Evolutionary conservation across 2,113 vertebrate species (phyloP), one percentile per base, ranked within the genome.

Genomic region (Cryptotis parvus): DNA sequence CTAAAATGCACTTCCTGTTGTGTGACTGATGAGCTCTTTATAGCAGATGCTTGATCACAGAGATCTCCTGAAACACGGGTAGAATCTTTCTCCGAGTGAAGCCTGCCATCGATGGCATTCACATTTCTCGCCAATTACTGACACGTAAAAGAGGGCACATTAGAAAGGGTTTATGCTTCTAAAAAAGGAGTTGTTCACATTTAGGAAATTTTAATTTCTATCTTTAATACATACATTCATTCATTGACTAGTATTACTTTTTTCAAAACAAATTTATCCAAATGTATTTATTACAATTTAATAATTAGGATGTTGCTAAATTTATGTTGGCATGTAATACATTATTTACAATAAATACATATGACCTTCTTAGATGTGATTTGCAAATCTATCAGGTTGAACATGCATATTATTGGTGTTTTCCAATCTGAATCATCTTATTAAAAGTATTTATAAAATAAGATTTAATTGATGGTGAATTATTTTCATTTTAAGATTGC

Each of bases 1-100:
- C 88, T 93, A 65, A 95, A 95, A 95, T 58, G 61, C 22, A 78
- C 94, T 92, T 91, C 7, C 33, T 90, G 4, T 90, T 69, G 31
- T 93, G 68, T 76, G 72, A 90, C 92, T 92, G 41, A 94, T 94
- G 76, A 95, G 94, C 92, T 95, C 66, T 95, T 97, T 89, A 90
- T 7, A 90, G 70, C 6, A 73, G 63, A 70, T 55, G 61, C 88
- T 91, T 45, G 81, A 68, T 91, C 94, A 75, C 84, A 93, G 24
- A 88, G 39, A 92, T 73, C 0, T 18, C 18, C 1, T 92, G 93
- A 91, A 84, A 58, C 55, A 31, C 10, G 66, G 37, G 52, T 39
- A 89, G 76, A 92, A 78, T 80, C 43, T 18, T 85, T 94, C 84
- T 24, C 41, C 78, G 88, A 95, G 80, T 15, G 76, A 74, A 73